Evolutionary conservation across 2,797 vertebrate genomes (phyloP), one percentile per base, ranked within the genome.

Genomic region (Mastacembelus armatus): DNA sequence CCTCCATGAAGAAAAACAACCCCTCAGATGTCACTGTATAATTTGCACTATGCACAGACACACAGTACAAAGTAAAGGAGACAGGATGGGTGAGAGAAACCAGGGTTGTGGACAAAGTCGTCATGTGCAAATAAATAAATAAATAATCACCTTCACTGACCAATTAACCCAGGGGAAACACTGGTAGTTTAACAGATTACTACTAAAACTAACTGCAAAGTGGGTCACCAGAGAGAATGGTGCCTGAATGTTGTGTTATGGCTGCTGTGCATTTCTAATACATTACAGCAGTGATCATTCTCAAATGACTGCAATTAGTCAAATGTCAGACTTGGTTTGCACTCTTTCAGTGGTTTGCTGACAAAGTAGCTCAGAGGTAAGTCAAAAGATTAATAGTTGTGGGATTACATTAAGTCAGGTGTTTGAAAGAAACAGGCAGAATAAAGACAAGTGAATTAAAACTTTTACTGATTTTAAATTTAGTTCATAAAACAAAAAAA

Each of bases 301-400:
- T 91, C 76, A 92, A 93, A 93, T 90, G 81, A 87, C 85, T 84
- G 81, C 88, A 92, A 92, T 94, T 93, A 93, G 91, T 92, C 89
- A 92, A 92, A 92, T 90, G 93, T 92, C 91, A 92, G 85, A 81
- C 81, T 73, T 30, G 16, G 85, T 89, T 90, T 83, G 77, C 59
- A 9, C 74, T 81, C 84, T 88, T 78, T 63, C 21, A 33, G 79
- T 82, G 71, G 78, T 75, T 83, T 65, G 88, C 87, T 89, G 88
- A 89, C 88, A 90, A 88, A 82, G 84, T 89, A 72, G 81, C 86
- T 90, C 81, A 65, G 80, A 90, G 87, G 85, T 89, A 80, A 71
- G 88, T 88, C 84, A 85, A 87, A 91, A 91, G 90, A 91, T 89
- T 84, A 90, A 92, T 91, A 81, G 86, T 85, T 69, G 65, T 73